Base-by-base conservation (phyloP, 2,113 vertebrate genomes). In the Aptenodytes forsteri region DNA sequence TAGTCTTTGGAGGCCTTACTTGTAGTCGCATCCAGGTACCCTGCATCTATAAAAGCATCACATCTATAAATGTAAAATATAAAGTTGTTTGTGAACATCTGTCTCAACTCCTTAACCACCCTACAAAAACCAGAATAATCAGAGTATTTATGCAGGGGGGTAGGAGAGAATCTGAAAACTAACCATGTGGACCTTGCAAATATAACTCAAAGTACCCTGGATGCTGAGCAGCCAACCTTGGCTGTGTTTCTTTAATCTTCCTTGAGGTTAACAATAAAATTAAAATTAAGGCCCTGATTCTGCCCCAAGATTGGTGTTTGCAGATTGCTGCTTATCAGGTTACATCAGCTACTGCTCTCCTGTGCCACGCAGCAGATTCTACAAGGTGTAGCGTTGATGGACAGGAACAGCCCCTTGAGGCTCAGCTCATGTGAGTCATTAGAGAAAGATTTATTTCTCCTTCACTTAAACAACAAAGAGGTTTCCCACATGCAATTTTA, bases 361-460 rank as follows among this genome's bases (percentile, higher is more conserved):
- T 3, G 2, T 13, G 16, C 71, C 88, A 76, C 0, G 0, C 55
- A 83, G 93, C 88, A 95, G 88, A 90, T 90, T 70, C 95, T 92
- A 9, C 64, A 64, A 84, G 83, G 90, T 93, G 94, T 73, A 38
- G 38, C 6, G 2, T 2, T 92, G 96, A 92, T 81, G 90, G 95
- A 93, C 0, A 0, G 80, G 62, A 92, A 27, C 87, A 86, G 75
- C 40, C 82, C 88, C 92, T 90, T 50, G 90, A 90, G 93, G 36
- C 49, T 93, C 42, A 73, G 87, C 67, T 88, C 75, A 32, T 42
- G 49, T 42, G 79, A 94, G 90, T 83, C 85, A 78, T 94, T 94
- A 96, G 19, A 72, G 66, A 70, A 88, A 96, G 92, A 92, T 94
- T 92, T 90, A 90, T 93, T 94, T 94, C 90, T 88, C 72, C 64